A percentile compares a stretch with the other conserved stretches of the same genome.
phyloP scores from a whole-genome alignment of 2,888 invertebrate species.

The Zhuqinia jingwanae region DNA sequence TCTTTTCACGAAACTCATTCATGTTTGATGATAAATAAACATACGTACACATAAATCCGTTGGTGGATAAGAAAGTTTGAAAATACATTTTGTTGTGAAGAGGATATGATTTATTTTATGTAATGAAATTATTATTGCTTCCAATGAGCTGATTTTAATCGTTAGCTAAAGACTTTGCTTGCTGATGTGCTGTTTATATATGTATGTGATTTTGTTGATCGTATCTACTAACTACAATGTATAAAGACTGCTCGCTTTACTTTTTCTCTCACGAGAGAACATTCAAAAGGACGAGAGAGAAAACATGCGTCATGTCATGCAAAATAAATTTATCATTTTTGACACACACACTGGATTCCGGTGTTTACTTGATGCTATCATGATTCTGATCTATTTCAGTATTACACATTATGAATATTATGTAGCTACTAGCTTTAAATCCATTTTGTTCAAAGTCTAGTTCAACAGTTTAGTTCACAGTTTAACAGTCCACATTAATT shows the following conservation, averaged over 20 bases:
- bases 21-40: too few species aligned
- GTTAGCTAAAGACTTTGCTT: not conserved
- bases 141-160: not conserved
- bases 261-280: too few species aligned
- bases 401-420: too few species aligned
- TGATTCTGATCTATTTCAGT: too few species aligned
- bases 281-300: not conserved
- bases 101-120: slow-evolving; percentile 2
- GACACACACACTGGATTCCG: not conserved
- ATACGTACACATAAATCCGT: too few species aligned
- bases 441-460: not conserved
- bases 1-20: not conserved
- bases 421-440: not conserved
- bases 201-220: not conserved
- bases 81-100: not conserved
- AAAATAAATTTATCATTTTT: slow-evolving; percentile 29
- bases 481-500: too few species aligned
- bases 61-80: too few species aligned
- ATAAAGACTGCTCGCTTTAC: too few species aligned
- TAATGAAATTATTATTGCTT: not conserved
- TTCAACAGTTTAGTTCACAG: not conserved
- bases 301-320: not conserved
- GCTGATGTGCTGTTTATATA: not conserved
- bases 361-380: not conserved
- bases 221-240: not conserved